Conservation (phyloP, 1,140 invertebrate species). For the Littorina saxatilis region DNA sequence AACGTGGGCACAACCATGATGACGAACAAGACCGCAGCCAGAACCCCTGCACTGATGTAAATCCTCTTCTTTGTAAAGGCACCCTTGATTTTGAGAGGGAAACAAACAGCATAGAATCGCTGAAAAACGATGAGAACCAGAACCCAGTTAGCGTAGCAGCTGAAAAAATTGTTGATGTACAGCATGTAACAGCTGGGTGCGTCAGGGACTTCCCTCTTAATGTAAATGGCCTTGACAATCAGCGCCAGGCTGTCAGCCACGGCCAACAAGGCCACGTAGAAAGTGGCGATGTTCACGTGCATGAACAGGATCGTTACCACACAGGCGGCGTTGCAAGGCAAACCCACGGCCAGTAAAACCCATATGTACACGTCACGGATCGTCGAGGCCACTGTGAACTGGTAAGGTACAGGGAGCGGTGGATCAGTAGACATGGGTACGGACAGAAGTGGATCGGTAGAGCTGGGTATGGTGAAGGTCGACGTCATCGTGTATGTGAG, state of each 20-base stretch:
- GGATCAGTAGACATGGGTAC: no score
- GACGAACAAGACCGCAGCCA: constrained; percentile 39
- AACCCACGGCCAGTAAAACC: constrained; percentile 54
- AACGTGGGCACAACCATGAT: constrained; percentile 36
- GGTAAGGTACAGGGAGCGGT: no score
- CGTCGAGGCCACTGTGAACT: no score
- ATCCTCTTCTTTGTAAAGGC: constrained; percentile 52
- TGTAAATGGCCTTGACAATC: constrained; percentile 52
- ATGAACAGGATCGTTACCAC: constrained; percentile 57
- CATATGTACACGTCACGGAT: constrained; percentile 58
- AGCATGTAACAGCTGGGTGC: constrained; percentile 45
- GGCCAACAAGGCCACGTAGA: constrained; percentile 61
- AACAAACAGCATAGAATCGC: constrained; percentile 61
- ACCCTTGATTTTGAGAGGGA: constrained; percentile 53
- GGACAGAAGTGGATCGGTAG: no score
- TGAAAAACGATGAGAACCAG: constrained; percentile 62
- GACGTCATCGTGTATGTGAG: no score
- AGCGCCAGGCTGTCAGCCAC: constrained; percentile 51
- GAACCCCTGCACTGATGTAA: constrained; percentile 25
- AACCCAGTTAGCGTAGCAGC: no score
- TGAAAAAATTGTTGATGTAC: constrained; percentile 44
- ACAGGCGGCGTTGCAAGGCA: constrained; percentile 58
- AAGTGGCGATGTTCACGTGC: constrained; percentile 53
- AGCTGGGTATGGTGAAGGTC: no score
- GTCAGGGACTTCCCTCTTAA: constrained; percentile 50